phyloP scores from a whole-genome alignment of 2,888 invertebrate species.

The Leptopterna dolabrata region DNA sequence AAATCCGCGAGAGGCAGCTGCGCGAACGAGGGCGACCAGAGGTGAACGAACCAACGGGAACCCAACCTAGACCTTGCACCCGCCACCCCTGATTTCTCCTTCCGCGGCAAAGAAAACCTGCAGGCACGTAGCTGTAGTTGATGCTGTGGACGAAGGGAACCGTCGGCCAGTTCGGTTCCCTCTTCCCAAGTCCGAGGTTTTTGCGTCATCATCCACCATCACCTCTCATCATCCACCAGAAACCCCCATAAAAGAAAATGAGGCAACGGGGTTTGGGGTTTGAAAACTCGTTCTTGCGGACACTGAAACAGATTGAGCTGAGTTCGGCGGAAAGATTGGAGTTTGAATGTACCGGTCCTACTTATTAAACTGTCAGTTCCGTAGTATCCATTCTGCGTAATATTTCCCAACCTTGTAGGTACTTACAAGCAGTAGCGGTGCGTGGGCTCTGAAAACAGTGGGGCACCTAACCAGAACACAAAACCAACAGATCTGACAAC shows the following conservation, averaged over 20 bases:
- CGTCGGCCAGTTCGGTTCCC: background rate
- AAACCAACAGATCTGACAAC: too few relatives aligned
- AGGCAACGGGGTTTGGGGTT: background rate
- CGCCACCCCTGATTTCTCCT: conserved; percentile 19
- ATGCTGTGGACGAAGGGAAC: background rate
- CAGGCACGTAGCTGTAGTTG: background rate
- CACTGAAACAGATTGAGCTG: background rate
- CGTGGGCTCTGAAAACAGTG: too few relatives aligned
- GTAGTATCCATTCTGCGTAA: too few relatives aligned
- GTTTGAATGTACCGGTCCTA: too few relatives aligned
- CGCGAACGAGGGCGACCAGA: background rate
- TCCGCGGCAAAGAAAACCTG: background rate
- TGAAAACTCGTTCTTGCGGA: background rate
- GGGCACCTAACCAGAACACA: too few relatives aligned
- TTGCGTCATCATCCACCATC: conserved; percentile 12
- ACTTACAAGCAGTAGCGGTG: too few relatives aligned
- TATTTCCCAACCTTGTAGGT: too few relatives aligned
- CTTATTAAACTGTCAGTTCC: too few relatives aligned
- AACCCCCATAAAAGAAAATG: background rate
- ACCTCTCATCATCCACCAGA: background rate
- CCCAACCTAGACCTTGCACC: conserved; percentile 20
- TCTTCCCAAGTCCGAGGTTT: background rate
- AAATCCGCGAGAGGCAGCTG: background rate
- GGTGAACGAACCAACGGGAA: conserved; percentile 20
- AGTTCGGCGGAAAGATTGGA: too few relatives aligned